These are phyloP conservation scores for Amitus sp. DNA, from an alignment of 2,888 invertebrate species.

Conservation along the genomic window DNA sequence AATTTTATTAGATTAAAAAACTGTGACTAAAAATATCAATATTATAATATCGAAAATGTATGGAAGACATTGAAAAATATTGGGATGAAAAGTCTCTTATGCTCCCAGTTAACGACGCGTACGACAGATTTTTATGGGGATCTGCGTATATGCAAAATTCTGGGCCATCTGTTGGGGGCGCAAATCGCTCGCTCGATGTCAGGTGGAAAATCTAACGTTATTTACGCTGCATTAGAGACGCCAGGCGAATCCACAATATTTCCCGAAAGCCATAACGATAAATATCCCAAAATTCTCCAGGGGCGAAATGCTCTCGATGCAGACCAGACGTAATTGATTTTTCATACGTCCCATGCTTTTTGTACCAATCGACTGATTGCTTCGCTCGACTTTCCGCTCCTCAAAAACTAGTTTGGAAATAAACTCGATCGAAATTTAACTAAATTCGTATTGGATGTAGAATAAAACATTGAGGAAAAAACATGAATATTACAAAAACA, in stretches of 20 bases:
- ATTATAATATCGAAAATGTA: constrained; percentile 4
- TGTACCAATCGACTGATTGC: too few relatives aligned
- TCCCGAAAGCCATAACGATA: constrained; percentile 14
- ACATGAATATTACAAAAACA: too few relatives aligned
- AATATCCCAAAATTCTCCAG: background rate
- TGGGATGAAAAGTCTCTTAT: too few relatives aligned
- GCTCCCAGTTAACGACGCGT: constrained; percentile 15
- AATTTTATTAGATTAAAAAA: background rate
- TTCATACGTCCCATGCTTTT: too few relatives aligned
- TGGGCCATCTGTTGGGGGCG: constrained; percentile 26
- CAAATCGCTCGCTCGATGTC: constrained; percentile 13
- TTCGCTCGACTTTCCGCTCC: too few relatives aligned
- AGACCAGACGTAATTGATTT: too few relatives aligned
- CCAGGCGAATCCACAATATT: background rate
- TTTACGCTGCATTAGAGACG: constrained; percentile 12
- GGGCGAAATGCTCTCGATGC: too few relatives aligned
- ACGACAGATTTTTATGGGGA: constrained; percentile 30
- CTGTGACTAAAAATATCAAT: background rate
- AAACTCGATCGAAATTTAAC: too few relatives aligned
- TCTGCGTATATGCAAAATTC: constrained; percentile 28
- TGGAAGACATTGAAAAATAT: constrained; percentile 7
- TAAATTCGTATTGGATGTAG: too few relatives aligned
- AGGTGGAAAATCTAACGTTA: constrained; percentile 24
- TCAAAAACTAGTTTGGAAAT: too few relatives aligned
- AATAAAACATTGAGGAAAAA: too few relatives aligned